phyloP scores from a whole-genome alignment of 2,113 vertebrate species.

The Isichthys henryi region DNA sequence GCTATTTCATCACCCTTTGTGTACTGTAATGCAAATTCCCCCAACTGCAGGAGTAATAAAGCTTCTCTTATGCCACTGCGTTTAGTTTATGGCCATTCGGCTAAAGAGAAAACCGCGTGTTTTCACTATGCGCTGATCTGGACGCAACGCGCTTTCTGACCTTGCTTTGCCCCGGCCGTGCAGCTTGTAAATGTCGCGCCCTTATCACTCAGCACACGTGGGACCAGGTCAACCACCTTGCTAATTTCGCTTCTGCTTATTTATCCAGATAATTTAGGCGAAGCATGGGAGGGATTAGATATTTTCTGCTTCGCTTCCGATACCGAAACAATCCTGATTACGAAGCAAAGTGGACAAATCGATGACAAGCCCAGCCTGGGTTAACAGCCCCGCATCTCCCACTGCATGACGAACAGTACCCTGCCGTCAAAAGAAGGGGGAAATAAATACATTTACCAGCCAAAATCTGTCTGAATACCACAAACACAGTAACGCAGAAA shows the following conservation, averaged over 20 bases:
- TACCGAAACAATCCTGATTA: background rate
- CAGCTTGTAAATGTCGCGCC: background rate
- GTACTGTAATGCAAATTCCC: background rate
- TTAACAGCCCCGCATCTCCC: background rate
- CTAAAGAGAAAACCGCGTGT: too few species aligned
- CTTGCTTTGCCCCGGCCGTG: background rate
- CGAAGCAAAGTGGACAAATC: background rate
- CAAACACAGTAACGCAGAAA: background rate
- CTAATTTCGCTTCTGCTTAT: background rate
- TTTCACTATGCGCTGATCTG: background rate
- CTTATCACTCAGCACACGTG: background rate
- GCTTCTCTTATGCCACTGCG: background rate
- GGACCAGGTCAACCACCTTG: background rate
- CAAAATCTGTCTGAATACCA: background rate
- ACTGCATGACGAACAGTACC: background rate
- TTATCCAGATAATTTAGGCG: background rate
- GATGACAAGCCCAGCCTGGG: background rate
- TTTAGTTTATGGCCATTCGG: too few species aligned
- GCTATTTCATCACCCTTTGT: background rate
- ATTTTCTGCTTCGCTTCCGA: background rate
- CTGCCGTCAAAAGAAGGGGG: background rate
- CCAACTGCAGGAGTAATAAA: background rate
- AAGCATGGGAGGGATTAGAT: background rate
- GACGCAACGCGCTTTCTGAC: background rate
- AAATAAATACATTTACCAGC: background rate